Percentiles rank a stretch among this genome's conserved stretches.
These are phyloP conservation scores for Cephus runcator DNA, from an alignment of 2,888 invertebrate genomes.

Conservation along the genomic window DNA sequence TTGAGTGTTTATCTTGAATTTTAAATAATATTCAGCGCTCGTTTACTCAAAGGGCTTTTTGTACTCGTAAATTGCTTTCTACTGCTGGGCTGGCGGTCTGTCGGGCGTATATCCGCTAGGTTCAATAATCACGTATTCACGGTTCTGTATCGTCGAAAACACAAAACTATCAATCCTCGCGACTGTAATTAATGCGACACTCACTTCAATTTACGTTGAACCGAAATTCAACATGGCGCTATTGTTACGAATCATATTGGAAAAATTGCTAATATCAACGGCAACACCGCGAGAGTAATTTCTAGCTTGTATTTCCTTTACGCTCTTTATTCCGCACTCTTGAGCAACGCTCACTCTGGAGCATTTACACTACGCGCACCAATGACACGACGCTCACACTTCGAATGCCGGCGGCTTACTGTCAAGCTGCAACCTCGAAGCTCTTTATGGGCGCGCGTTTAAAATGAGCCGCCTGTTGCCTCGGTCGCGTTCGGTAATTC, in stretches of 20 bases:
- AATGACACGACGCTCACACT: constrained; percentile 19
- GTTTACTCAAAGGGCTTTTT: background rate
- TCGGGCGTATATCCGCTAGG: background rate
- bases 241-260: background rate
- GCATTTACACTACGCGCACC: background rate
- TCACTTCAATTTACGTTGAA: background rate
- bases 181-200: background rate
- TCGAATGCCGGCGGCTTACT: constrained; percentile 48
- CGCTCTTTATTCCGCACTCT: background rate
- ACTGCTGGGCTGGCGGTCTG: background rate
- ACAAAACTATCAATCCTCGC: background rate
- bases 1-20: constrained; percentile 33
- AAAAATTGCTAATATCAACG: background rate
- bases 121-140: background rate
- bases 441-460: constrained; percentile 28
- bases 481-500: constrained; percentile 33
- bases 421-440: constrained; percentile 27
- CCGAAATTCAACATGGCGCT: background rate
- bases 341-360: background rate
- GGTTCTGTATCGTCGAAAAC: background rate
- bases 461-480: constrained; percentile 51
- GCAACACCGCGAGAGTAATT: background rate
- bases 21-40: constrained; percentile 23
- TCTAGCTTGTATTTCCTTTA: background rate
- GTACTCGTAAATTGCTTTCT: background rate